Evolutionary conservation across 2,113 vertebrate species (phyloP).

Genomic region (Cyanoderma ruficeps): DNA sequence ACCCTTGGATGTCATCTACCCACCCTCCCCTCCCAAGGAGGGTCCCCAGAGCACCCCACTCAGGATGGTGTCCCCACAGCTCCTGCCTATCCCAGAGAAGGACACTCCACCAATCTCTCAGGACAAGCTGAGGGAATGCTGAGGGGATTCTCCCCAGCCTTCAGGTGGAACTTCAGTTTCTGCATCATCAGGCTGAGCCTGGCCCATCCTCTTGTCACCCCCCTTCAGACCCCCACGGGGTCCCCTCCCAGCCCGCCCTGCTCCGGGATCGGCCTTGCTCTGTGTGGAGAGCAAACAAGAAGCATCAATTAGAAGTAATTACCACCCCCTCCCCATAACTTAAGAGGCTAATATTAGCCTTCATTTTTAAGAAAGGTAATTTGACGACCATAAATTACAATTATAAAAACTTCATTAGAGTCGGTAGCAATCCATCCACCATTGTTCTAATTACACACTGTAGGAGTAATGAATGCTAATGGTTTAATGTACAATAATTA

Average conservation of each 20-base stretch:
- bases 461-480: conserved; percentile 83
- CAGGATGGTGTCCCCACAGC: neutral
- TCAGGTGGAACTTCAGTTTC: neutral
- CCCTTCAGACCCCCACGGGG: neutral
- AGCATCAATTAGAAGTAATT: conserved; percentile 79
- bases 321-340: conserved; percentile 70
- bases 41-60: neutral
- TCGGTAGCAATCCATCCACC: conserved; percentile 77
- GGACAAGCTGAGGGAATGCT: too few relatives aligned
- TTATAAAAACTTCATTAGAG: conserved; percentile 85
- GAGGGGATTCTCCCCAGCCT: neutral
- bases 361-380: conserved; percentile 79
- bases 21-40: neutral
- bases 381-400: conserved; percentile 81
- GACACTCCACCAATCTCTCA: neutral
- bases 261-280: neutral
- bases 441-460: conserved; percentile 81
- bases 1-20: fast-evolving
- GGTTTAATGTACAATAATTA: conserved; percentile 81
- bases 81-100: fast-evolving
- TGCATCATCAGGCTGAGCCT: neutral
- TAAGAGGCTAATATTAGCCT: conserved; percentile 74
- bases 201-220: neutral
- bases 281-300: conserved; percentile 64
- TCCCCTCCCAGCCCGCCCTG: neutral